These are phyloP conservation scores for Drosophila pseudotalamancana DNA, from an alignment of 2,888 invertebrate genomes.

Conservation along the genomic window DNA sequence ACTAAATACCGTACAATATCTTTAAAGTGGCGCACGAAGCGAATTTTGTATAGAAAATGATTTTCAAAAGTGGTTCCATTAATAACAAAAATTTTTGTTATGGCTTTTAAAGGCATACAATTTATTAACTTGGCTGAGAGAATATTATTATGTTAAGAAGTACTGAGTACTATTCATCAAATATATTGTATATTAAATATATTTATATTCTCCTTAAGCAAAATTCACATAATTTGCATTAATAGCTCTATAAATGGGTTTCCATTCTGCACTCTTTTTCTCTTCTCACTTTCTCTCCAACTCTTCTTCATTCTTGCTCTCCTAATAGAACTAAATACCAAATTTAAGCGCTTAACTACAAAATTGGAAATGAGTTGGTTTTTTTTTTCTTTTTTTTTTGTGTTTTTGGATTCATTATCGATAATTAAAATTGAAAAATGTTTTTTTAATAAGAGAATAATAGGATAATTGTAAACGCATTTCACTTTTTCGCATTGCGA, in stretches of 20 bases:
- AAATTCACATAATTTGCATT: neutral
- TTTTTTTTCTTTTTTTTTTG: conserved; percentile 1
- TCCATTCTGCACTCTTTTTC: neutral
- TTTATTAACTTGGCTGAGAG: too few species aligned
- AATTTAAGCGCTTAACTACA: neutral
- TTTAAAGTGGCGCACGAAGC: neutral
- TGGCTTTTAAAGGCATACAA: neutral
- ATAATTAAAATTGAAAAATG: conserved; percentile 47
- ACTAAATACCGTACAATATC: conserved; percentile 6
- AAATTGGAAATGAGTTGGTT: neutral
- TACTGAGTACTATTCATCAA: too few species aligned
- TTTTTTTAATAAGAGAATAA: conserved; percentile 49
- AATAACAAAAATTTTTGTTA: neutral
- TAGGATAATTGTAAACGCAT: conserved; percentile 52
- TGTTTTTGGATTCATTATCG: conserved; percentile 13
- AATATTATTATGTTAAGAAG: too few species aligned
- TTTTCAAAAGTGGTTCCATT: neutral
- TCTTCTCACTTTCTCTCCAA: neutral
- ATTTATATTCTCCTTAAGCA: neutral
- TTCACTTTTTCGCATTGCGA: conserved; percentile 72
- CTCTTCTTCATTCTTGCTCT: neutral
- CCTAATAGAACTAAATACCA: conserved; percentile 11
- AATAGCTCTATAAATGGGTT: neutral
- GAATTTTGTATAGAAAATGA: neutral
- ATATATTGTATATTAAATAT: too few species aligned